These are phyloP conservation scores for Lepidocyrtinus sp. DNA, from an alignment of 2,888 invertebrate genomes.

Conservation along the genomic window DNA sequence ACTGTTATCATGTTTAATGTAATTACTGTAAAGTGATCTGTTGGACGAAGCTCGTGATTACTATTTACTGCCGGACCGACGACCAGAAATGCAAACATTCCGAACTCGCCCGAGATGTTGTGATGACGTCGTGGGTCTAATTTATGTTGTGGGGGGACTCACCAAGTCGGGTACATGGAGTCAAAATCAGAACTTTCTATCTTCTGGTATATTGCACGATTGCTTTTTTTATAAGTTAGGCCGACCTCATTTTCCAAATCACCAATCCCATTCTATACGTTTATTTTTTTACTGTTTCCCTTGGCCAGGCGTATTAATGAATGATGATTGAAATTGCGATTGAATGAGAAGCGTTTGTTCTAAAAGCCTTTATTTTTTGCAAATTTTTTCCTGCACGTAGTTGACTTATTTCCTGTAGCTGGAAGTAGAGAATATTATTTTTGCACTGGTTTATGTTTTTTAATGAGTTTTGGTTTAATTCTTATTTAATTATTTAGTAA, in stretches of 20 bases:
- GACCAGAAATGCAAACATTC: slow-evolving; percentile 83
- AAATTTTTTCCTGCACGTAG: too few relatives aligned
- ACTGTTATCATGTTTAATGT: background rate
- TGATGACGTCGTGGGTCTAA: slow-evolving; percentile 82
- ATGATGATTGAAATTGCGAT: too few relatives aligned
- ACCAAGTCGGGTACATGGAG: slow-evolving; percentile 80
- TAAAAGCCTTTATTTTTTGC: too few relatives aligned
- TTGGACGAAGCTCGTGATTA: slow-evolving; percentile 91
- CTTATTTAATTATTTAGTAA: too few relatives aligned
- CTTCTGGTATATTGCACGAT: slow-evolving; percentile 55
- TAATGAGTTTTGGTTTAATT: too few relatives aligned
- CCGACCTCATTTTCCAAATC: background rate
- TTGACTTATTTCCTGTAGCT: too few relatives aligned
- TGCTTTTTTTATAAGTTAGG: slow-evolving; percentile 25
- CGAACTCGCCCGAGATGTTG: slow-evolving; percentile 83
- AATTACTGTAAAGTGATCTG: slow-evolving; percentile 77
- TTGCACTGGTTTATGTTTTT: too few relatives aligned
- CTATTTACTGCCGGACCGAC: slow-evolving; percentile 88
- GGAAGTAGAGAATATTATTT: too few relatives aligned
- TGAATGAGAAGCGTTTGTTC: too few relatives aligned
- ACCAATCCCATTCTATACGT: slow-evolving; percentile 1
- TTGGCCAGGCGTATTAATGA: too few relatives aligned
- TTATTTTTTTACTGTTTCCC: background rate
- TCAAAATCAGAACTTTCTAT: slow-evolving; percentile 58
- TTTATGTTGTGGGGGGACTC: slow-evolving; percentile 89